Percentiles rank a stretch among this genome's conserved stretches.
Conservation (phyloP, 2,113 vertebrate genomes). For the Gallinago undulata region DNA sequence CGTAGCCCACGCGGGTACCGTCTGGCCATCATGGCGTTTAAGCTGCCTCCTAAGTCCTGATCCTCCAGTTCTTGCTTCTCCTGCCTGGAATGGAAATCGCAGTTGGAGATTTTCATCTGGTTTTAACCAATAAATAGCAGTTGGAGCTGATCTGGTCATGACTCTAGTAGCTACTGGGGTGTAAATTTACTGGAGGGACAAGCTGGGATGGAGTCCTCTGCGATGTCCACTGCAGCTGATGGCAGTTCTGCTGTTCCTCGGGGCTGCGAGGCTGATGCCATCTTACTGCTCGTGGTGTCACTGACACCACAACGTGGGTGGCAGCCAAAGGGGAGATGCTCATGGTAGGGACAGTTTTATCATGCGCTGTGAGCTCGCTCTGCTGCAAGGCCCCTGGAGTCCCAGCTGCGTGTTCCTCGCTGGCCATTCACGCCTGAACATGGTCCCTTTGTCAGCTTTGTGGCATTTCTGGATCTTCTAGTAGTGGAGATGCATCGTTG, state of each 20-base stretch:
- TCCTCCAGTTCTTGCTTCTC: background rate
- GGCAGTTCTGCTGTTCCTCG: background rate
- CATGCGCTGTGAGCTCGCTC: fast-evolving
- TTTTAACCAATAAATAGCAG: background rate
- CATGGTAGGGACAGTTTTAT: background rate
- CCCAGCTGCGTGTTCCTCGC: background rate
- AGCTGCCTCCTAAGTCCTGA: background rate
- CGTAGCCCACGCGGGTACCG: background rate
- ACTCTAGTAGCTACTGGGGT: background rate
- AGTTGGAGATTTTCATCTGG: background rate
- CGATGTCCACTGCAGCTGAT: background rate
- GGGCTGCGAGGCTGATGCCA: background rate
- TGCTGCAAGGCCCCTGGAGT: background rate
- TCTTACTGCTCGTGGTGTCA: fast-evolving
- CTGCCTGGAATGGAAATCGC: background rate
- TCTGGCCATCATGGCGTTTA: background rate
- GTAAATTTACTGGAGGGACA: background rate
- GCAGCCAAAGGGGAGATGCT: background rate
- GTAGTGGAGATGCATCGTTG: background rate
- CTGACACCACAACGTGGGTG: background rate
- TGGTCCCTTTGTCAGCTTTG: background rate
- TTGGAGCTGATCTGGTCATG: background rate
- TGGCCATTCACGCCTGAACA: background rate
- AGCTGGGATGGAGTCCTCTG: background rate
- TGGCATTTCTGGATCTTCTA: background rate